These are phyloP conservation scores for Drosophila siamana DNA, from an alignment of 2,888 invertebrate species.

Conservation along the genomic window DNA sequence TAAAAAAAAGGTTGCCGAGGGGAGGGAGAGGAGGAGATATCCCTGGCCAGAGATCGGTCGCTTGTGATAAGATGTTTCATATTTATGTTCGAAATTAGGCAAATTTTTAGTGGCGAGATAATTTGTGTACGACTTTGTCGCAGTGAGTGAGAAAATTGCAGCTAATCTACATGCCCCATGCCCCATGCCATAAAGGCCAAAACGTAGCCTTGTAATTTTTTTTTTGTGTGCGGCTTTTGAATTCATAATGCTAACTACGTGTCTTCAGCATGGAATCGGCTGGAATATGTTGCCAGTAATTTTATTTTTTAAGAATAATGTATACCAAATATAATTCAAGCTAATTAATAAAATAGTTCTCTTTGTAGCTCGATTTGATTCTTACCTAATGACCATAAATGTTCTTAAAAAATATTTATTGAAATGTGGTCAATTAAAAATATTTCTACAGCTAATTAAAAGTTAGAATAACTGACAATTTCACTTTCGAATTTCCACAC, in stretches of 20 bases:
- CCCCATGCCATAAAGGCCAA: constrained; percentile 1
- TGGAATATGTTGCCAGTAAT: constrained; percentile 26
- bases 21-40: constrained; percentile 21
- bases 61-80: constrained; percentile 72
- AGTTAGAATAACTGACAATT: constrained; percentile 22
- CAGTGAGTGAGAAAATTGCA: constrained; percentile 79
- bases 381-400: not conserved
- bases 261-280: not conserved
- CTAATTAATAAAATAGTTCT: too few species aligned
- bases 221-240: constrained; percentile 4
- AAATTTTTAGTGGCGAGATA: constrained; percentile 84
- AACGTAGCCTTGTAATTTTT: constrained; percentile 1
- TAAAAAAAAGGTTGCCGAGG: constrained; percentile 65
- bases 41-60: constrained; percentile 73
- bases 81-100: constrained; percentile 84
- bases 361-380: not conserved
- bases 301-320: too few species aligned
- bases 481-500: constrained; percentile 20
- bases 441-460: constrained; percentile 38
- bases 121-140: constrained; percentile 83
- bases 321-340: not conserved
- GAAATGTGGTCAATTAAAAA: constrained; percentile 35
- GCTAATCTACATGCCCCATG: constrained; percentile 36
- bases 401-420: constrained; percentile 4
- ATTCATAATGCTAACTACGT: constrained; percentile 13